These are phyloP conservation scores for Xanthia togata DNA, from an alignment of 2,888 invertebrate genomes.

Conservation along the genomic window DNA sequence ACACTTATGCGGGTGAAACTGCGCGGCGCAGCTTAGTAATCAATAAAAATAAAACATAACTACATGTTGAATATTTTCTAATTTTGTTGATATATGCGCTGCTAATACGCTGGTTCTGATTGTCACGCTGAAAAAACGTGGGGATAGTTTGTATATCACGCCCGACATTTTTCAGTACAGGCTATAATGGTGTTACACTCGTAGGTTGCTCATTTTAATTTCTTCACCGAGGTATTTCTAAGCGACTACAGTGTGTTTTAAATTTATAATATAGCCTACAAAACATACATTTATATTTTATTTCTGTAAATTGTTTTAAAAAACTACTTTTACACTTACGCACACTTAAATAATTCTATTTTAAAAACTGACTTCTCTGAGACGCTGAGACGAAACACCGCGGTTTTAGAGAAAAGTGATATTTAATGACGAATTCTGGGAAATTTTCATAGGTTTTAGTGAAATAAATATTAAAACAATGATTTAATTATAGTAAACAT, in stretches of 20 bases:
- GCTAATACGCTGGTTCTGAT: not conserved
- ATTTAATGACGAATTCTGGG: not conserved
- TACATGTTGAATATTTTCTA: too few species aligned
- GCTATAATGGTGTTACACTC: too few species aligned
- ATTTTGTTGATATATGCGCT: too few species aligned
- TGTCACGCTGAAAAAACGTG: not conserved
- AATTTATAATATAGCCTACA: too few species aligned
- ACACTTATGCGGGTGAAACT: too few species aligned
- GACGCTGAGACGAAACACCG: not conserved
- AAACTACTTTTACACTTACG: not conserved
- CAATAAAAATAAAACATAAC: too few species aligned
- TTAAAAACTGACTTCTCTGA: too few species aligned
- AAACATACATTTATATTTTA: not conserved
- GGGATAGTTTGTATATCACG: not conserved
- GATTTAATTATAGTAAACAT: constrained; percentile 46
- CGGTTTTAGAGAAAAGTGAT: not conserved
- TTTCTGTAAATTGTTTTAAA: not conserved
- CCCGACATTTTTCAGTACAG: not conserved
- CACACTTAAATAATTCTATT: not conserved
- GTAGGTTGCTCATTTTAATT: too few species aligned
- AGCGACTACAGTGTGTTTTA: too few species aligned
- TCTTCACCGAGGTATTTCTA: not conserved
- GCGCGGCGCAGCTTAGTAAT: too few species aligned
- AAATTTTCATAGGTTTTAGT: not conserved
- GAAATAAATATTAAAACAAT: constrained; percentile 15